Conservation (phyloP, 2,797 vertebrate species). For the Avahi laniger region DNA sequence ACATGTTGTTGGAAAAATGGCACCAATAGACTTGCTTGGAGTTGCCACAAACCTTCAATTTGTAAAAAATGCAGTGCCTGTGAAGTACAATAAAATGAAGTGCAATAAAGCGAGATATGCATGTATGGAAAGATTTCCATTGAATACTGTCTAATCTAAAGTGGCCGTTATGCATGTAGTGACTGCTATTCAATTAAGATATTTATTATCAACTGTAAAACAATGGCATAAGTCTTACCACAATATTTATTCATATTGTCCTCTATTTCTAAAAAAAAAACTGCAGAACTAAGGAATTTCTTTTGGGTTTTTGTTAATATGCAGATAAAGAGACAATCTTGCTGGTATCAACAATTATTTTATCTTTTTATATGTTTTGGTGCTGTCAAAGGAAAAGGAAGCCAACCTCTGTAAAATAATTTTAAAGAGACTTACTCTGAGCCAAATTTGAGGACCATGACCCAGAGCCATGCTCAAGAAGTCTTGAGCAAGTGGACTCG, state of each 20-base stretch:
- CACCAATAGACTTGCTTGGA: neutral
- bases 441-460: too few relatives aligned
- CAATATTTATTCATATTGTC: neutral
- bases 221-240: neutral
- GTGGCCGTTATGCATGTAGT: neutral
- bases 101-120: neutral
- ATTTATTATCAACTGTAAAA: neutral
- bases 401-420: too few relatives aligned
- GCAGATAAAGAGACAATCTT: neutral
- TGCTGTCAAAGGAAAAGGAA: too few relatives aligned
- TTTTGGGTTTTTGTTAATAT: neutral
- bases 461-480: too few relatives aligned
- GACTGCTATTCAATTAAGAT: neutral
- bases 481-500: too few relatives aligned
- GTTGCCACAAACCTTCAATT: neutral
- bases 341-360: neutral
- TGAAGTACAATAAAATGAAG: neutral
- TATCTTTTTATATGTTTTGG: neutral
- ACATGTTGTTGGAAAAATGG: neutral
- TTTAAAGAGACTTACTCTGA: too few relatives aligned
- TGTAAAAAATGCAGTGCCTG: neutral
- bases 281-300: neutral
- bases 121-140: neutral
- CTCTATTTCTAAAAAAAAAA: neutral
- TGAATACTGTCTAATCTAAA: neutral